Percentiles rank a stretch among this genome's conserved stretches.
Conservation (phyloP, 23 tunicate genomes). For the Styela clava region DNA sequence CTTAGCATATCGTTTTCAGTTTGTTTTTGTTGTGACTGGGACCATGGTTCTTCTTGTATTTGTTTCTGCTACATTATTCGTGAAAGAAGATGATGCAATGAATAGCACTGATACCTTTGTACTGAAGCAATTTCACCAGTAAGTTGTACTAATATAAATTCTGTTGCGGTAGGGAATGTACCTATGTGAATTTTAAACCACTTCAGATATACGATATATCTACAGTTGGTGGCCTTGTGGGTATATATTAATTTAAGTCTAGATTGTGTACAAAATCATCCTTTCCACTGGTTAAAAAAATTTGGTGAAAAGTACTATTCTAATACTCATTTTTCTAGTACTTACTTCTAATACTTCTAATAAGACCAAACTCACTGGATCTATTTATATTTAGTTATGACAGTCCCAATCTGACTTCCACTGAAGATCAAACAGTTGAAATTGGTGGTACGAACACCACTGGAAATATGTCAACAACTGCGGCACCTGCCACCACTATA, state of each 20-base stretch:
- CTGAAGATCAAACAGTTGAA: background rate
- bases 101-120: background rate
- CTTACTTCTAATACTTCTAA: no score
- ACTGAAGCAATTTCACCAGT: background rate
- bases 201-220: no score
- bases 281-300: no score
- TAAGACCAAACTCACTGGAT: no score
- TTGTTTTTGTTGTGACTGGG: background rate
- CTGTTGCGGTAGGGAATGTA: no score
- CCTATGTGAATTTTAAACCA: no score
- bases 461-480: background rate
- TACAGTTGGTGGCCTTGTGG: no score
- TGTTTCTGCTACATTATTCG: background rate
- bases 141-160: background rate
- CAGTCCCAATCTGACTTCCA: background rate
- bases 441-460: background rate
- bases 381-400: background rate
- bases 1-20: no score
- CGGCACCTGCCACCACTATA: conserved; percentile 5
- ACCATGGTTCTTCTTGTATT: background rate
- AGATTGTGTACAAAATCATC: no score
- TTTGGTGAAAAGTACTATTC: no score
- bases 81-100: background rate
- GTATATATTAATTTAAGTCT: no score
- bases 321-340: no score